These are phyloP conservation scores for Leucoraja erinaceus DNA, from an alignment of 2,113 vertebrate genomes.

Conservation along the genomic window DNA sequence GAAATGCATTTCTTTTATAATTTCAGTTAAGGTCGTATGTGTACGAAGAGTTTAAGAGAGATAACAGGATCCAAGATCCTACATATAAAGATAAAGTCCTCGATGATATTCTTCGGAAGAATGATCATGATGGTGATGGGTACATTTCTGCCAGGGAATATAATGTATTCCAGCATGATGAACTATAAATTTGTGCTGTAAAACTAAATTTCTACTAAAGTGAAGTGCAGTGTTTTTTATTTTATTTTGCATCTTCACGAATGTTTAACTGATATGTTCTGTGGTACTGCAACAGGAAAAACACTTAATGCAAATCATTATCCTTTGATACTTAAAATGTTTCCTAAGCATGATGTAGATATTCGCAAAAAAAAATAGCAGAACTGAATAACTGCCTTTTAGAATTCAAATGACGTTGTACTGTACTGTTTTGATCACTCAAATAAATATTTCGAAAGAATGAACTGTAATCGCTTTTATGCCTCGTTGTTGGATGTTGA, in stretches of 20 bases:
- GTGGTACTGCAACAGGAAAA: neutral
- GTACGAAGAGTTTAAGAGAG: constrained; percentile 74
- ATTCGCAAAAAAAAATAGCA: neutral
- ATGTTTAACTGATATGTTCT: neutral
- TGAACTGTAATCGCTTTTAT: neutral
- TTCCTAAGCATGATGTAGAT: neutral
- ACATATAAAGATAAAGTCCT: constrained; percentile 72
- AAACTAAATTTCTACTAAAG: neutral
- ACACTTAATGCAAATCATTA: neutral
- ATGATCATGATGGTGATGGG: constrained; percentile 73
- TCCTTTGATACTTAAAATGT: neutral
- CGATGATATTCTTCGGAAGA: constrained; percentile 81
- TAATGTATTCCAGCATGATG: constrained; percentile 84
- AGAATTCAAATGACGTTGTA: neutral
- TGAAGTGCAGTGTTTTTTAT: neutral
- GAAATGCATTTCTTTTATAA: neutral
- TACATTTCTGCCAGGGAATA: constrained; percentile 83
- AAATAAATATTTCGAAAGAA: constrained; percentile 25
- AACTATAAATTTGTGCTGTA: constrained; percentile 61
- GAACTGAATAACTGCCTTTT: neutral
- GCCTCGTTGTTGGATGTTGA: neutral
- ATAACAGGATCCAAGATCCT: constrained; percentile 58
- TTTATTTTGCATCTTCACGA: too few species aligned
- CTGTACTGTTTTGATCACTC: neutral
- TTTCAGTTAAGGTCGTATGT: constrained; percentile 75